Conservation (phyloP, 1,140 invertebrate genomes). For the Drosophila yakuba region DNA sequence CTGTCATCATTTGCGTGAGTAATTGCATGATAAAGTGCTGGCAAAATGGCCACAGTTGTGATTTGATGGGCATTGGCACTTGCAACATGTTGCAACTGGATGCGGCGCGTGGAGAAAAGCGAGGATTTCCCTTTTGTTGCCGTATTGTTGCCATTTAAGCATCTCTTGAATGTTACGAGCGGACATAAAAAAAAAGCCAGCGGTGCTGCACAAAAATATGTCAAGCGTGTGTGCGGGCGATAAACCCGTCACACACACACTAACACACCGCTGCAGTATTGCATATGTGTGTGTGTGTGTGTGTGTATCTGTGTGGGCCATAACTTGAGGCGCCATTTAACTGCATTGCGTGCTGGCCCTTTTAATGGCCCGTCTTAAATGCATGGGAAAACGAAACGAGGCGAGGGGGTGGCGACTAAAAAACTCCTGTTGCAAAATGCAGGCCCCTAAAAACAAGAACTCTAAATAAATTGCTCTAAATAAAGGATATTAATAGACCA, state of each 20-base stretch:
- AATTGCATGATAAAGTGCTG: constrained; percentile 75
- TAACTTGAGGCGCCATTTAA: constrained; percentile 58
- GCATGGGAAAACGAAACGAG: background rate
- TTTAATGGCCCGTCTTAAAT: constrained; percentile 38
- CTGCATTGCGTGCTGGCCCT: constrained; percentile 53
- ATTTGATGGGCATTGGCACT: constrained; percentile 63
- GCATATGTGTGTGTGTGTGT: background rate
- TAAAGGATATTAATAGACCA: background rate
- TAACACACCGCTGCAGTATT: background rate
- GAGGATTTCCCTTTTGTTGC: constrained; percentile 15
- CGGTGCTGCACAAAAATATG: constrained; percentile 21
- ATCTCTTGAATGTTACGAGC: constrained; percentile 48
- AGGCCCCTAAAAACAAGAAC: background rate
- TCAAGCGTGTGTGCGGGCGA: constrained; percentile 31
- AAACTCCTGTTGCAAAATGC: background rate
- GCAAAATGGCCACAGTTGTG: constrained; percentile 26
- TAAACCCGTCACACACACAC: constrained; percentile 18
- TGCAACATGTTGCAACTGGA: constrained; percentile 65
- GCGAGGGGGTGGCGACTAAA: background rate
- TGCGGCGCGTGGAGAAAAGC: background rate
- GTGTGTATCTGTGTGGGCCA: constrained; percentile 14
- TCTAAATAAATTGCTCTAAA: background rate
- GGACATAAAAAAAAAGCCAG: constrained; percentile 22
- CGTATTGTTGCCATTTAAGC: constrained; percentile 47
- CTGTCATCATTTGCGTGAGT: constrained; percentile 56